Base-by-base conservation (phyloP, 1,140 invertebrate species). In the Zelostemma sp. region DNA sequence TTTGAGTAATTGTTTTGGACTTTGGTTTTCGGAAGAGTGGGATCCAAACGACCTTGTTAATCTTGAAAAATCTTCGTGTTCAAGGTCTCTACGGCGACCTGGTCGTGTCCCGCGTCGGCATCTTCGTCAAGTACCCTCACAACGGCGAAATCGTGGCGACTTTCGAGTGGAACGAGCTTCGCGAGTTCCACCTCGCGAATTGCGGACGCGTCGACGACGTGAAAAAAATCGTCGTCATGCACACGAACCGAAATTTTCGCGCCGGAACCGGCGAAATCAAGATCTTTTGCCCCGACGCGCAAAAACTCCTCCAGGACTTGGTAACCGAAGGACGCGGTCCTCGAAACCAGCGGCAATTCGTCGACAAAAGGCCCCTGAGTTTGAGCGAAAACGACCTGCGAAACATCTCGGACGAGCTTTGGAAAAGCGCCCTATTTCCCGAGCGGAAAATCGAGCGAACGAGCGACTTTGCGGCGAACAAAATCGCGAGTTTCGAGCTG, bases 91-190 rank as follows among this genome's bases (percentile, higher is more conserved):
- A 88, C 50, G 88, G 88, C 1, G 86, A 86, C 40, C 60, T 88
- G n/a, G 77, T 83, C 9, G 79, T 82, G 0, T 86, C 77, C 47
- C 63, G 79, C 0, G 67, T 79, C 1, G 86, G 87, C 31, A 77
- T 89, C 1, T 79, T 84, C 14, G 77, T 89, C 3, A 86, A 81
- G 49, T 86, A 88, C 61, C 79, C 85, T 14, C 77, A 83, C 47
- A 82, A 84, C 0, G 86, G 85, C 1, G 80, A 86, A 21, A 80
- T 79, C 14, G 68, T 83, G 33, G 77, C 83, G 11, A 77, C 65
- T 16, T 85, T 88, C 55, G 80, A 86, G 6, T 88, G 88, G 88
- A 80, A 82, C 15, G 86, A 88, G 16, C 80, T 88, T 31, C 80
- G 80, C 40, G 82, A 87, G 40, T 87, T 87, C 61, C 86, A 87